phyloP scores from a whole-genome alignment of 2,888 invertebrate species.

The Lasius platythorax region DNA sequence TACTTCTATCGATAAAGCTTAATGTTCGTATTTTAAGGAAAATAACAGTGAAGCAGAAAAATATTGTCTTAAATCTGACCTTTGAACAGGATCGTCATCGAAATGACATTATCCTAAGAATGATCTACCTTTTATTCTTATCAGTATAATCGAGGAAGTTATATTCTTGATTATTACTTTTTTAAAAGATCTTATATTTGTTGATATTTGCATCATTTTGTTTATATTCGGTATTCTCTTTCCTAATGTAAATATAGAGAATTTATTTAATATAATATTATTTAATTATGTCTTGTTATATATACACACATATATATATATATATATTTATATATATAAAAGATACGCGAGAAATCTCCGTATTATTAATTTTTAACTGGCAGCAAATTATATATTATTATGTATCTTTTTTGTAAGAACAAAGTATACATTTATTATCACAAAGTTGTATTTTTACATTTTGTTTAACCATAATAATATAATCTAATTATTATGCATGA shows the following conservation, averaged over 20 bases:
- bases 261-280: constrained; percentile 39
- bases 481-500: constrained; percentile 4
- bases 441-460: constrained; percentile 35
- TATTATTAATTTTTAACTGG: constrained; percentile 41
- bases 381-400: constrained; percentile 36
- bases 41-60: constrained; percentile 50
- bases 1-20: constrained; percentile 77
- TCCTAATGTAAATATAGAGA: constrained; percentile 40
- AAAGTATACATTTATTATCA: constrained; percentile 12
- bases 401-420: constrained; percentile 38
- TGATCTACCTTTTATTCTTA: constrained; percentile 14
- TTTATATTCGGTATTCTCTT: constrained; percentile 24
- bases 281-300: constrained; percentile 43
- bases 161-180: constrained; percentile 12
- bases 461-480: constrained; percentile 5
- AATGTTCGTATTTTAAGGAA: constrained; percentile 61
- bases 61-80: constrained; percentile 61
- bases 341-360: constrained; percentile 28
- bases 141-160: constrained; percentile 14
- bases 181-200: constrained; percentile 15
- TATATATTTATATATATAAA: neutral
- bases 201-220: constrained; percentile 43
- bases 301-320: neutral
- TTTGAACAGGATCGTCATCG: constrained; percentile 59
- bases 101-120: constrained; percentile 6